These are phyloP conservation scores for Lasioglossum marginatum DNA, from an alignment of 2,888 invertebrate species.

Conservation along the genomic window DNA sequence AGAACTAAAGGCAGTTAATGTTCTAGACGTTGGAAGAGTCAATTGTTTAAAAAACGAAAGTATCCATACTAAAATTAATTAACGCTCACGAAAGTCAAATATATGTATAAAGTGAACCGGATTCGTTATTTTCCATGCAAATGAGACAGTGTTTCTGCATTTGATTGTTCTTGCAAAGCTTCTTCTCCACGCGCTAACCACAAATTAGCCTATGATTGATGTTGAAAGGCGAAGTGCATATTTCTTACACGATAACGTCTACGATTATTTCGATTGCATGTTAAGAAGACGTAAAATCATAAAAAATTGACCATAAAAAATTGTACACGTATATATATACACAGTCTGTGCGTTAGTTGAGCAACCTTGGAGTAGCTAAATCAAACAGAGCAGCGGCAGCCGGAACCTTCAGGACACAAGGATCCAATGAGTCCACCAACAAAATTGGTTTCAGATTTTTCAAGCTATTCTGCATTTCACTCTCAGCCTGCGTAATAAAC, in stretches of 20 bases:
- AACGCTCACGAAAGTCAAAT: too few species aligned
- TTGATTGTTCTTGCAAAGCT: neutral
- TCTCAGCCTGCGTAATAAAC: neutral
- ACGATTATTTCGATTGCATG: slow-evolving; percentile 11
- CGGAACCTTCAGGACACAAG: neutral
- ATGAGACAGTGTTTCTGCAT: neutral
- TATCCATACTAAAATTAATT: too few species aligned
- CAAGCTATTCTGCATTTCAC: neutral
- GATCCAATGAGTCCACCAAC: neutral
- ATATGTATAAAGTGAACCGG: too few species aligned
- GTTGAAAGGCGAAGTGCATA: slow-evolving; percentile 7
- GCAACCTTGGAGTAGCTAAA: neutral
- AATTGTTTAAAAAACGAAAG: too few species aligned
- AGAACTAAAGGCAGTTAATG: too few species aligned
- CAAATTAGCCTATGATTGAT: slow-evolving; percentile 8
- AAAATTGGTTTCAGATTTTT: neutral
- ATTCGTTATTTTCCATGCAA: neutral
- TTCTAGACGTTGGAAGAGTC: too few species aligned
- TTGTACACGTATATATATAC: too few species aligned
- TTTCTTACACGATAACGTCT: slow-evolving; percentile 1
- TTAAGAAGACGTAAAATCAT: slow-evolving; percentile 8
- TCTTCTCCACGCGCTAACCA: neutral
- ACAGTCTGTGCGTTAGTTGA: too few species aligned
- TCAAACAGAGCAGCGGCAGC: neutral
- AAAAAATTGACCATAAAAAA: neutral